Base-by-base conservation (phyloP, 1,140 invertebrate genomes). In the Carposina sasakii region DNA sequence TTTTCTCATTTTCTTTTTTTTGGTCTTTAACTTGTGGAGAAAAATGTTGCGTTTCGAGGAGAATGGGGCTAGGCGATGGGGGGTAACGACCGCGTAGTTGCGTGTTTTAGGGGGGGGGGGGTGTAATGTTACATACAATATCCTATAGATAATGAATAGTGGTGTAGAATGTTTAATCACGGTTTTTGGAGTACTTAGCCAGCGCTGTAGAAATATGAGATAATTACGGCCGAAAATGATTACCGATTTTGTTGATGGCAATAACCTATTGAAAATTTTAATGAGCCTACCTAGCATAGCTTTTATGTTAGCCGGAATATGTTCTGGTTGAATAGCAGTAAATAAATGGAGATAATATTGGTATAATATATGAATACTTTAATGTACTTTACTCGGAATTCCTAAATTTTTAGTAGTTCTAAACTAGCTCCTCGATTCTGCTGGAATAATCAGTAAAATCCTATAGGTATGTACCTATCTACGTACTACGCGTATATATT, bases 1-100 rank as follows among this genome's bases (percentile, higher is more conserved):
- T 84, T 81, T 81, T 81, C 76, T 55, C 77, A 73, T 81, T 84
- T 81, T 81, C 77, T 84, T 84, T 84, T 84, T 84, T 84, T 79
- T 71, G 76, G 76, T 81, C 79, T 84, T 84, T 81, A 81, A 77
- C 76, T 81, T 79, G 71, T 57, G 64, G 69, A 61, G 71, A 79
- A 79, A 81, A 78, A 76, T 70, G 68, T 64, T 74, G 77, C 71
- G 75, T 79, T 66, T 40, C 64, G 73, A 63, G 61, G 42, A 56
- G 39, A 6, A 19, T 45, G 51, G 58, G 57, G 57, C 52, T 56
- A 57, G 61, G 47, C 26, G 54, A 53, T 46, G 60, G 48, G 65
- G 61, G 51, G 65, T 52, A 62, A 64, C 63, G 51, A 52, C 52
- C 50, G 52, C 43, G 34, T 65, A 58, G 63, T 63, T 76, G 77